These are phyloP conservation scores for Rhizoglyphus robini DNA, from an alignment of 1,140 invertebrate genomes.

Conservation along the genomic window DNA sequence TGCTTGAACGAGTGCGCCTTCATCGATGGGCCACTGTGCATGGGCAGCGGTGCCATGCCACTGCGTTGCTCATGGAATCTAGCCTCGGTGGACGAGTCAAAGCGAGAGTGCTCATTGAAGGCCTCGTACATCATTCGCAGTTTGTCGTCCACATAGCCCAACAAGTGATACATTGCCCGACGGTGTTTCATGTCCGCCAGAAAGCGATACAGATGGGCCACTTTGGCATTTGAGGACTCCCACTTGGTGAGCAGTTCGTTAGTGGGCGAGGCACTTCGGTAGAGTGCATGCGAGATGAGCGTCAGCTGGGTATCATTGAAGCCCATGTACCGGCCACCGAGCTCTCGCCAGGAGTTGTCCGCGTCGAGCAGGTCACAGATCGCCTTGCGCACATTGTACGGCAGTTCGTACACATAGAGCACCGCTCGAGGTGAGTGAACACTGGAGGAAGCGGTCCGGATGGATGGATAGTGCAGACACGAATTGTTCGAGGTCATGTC, in stretches of 20 bases:
- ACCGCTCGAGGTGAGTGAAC: not conserved
- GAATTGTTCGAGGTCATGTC: not conserved
- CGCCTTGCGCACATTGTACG: conserved; percentile 47
- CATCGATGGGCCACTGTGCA: too few species aligned
- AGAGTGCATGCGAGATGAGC: conserved; percentile 36
- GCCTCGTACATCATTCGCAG: not conserved
- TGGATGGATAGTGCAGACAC: not conserved
- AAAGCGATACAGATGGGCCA: conserved; percentile 56
- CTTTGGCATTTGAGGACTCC: conserved; percentile 62
- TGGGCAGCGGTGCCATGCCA: too few species aligned
- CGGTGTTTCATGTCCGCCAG: conserved; percentile 55
- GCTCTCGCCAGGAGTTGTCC: conserved; percentile 58
- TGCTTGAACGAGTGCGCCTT: too few species aligned
- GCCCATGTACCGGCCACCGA: conserved; percentile 44
- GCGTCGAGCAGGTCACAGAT: conserved; percentile 60
- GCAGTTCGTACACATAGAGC: conserved; percentile 55
- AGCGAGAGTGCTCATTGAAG: not conserved
- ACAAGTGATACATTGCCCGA: conserved; percentile 50
- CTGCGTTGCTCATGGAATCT: too few species aligned
- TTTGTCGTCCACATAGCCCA: conserved; percentile 36
- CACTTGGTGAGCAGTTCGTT: conserved; percentile 57
- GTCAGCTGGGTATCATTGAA: conserved; percentile 39
- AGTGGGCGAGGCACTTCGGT: conserved; percentile 48
- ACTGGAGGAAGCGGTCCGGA: not conserved
- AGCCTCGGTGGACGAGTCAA: too few species aligned